phyloP scores from a whole-genome alignment of 2,113 vertebrate genomes.

The Oreochromis tanganicae region DNA sequence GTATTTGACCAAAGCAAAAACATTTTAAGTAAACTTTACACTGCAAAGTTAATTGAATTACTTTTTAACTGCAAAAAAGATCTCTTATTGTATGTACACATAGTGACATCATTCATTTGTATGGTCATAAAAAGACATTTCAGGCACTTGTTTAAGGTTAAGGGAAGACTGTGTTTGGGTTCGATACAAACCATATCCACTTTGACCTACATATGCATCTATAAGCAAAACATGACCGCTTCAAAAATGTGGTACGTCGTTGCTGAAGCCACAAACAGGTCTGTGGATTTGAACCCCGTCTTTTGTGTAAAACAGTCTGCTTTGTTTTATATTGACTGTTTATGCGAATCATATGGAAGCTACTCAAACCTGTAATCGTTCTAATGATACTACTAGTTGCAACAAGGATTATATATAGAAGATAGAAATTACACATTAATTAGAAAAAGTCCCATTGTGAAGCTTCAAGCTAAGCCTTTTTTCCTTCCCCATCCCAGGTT shows the following conservation, averaged over 20 bases:
- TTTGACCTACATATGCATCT: background rate
- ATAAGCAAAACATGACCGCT: background rate
- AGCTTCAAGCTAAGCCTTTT: background rate
- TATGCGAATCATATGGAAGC: rapidly evolving
- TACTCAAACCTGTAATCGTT: background rate
- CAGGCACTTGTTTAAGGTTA: background rate
- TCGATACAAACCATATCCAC: background rate
- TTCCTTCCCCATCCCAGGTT: background rate
- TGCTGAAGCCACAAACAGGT: background rate
- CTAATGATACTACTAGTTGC: background rate
- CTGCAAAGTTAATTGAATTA: background rate
- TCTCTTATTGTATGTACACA: background rate
- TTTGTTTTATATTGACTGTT: background rate
- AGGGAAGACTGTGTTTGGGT: background rate
- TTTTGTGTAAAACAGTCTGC: background rate
- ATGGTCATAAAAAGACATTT: background rate
- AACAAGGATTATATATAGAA: background rate
- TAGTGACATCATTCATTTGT: background rate
- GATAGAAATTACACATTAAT: background rate
- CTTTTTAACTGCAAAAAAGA: background rate
- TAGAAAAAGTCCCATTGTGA: background rate
- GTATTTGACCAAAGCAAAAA: background rate
- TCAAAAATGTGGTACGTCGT: background rate
- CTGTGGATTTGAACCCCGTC: background rate
- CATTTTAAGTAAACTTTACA: background rate